Conservation (phyloP, 2,113 vertebrate species). For the Sorex araneus region DNA sequence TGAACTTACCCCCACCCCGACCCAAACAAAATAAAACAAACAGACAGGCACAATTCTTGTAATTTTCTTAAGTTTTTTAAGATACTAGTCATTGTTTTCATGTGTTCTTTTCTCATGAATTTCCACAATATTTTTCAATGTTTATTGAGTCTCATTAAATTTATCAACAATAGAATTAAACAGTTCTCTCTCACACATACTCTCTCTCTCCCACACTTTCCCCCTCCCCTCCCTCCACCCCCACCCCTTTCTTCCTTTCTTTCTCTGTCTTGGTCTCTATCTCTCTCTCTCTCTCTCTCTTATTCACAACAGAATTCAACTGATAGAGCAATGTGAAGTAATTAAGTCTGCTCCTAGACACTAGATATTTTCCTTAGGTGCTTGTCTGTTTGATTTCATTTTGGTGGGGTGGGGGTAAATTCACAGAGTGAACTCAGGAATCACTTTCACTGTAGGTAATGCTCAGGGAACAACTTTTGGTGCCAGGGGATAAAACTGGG, state of each 20-base stretch:
- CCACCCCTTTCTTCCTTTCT: not conserved
- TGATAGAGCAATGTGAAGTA: slow-evolving; percentile 15
- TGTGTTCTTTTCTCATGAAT: not conserved
- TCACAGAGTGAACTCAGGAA: too few relatives aligned
- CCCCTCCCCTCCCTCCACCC: too few relatives aligned
- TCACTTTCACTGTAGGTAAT: too few relatives aligned
- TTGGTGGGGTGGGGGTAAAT: too few relatives aligned
- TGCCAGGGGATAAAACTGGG: too few relatives aligned
- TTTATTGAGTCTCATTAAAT: not conserved
- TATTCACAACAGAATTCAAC: not conserved
- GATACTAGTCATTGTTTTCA: not conserved
- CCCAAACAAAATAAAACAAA: too few relatives aligned
- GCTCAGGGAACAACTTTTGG: too few relatives aligned
- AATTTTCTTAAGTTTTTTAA: not conserved
- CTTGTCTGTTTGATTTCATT: too few relatives aligned
- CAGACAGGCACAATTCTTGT: not conserved
- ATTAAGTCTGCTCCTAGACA: slow-evolving; percentile 15
- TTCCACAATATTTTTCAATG: slow-evolving; percentile 27
- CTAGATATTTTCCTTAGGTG: not conserved
- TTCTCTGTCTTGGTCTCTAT: not conserved
- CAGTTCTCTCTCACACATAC: too few relatives aligned
- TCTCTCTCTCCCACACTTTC: too few relatives aligned
- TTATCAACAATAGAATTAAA: not conserved
- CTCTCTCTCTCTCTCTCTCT: not conserved
- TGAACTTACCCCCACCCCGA: too few relatives aligned